Evolutionary conservation across 92 coral and sea anemone species (phyloP), one percentile per base, ranked within the genome.

Genomic region (Palythoa grandis): DNA sequence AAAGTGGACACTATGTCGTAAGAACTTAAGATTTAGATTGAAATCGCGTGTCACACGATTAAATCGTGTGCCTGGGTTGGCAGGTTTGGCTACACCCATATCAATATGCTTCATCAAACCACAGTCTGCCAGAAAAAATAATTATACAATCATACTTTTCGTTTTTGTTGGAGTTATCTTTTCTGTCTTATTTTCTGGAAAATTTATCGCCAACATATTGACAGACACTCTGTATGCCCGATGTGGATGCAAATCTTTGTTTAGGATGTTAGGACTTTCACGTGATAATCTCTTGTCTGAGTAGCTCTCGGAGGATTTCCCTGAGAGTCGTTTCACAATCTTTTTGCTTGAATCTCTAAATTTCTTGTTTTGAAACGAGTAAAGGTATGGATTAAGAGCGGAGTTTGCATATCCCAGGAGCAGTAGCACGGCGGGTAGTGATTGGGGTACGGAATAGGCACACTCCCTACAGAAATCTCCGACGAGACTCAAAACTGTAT

Each of bases 381-480:
- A 91, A 23, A 91, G 87, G 66, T 77, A 91, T 12, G 93, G 93
- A 48, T 87, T 91, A 1, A 91, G 88, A 72, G 93, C 91, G 74
- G 88, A 87, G 79, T 91, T 91, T 3, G 91, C 39, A 78, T 91
- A 91, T 6, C 93, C 93, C 1, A 91, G 91, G 52, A 91, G 43
- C 65, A 91, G 74, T 22, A 91, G 66, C 12, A 77, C 50, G 19
- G 83, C 67, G 52, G 54, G 83, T n/a, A 91, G 67, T 13, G 82
- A 82, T 6, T 20, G 83, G 5, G 93, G 83, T 15, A 85, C 74
- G 15, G 52, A 47, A 14, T 37, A 29, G 11, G 76, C 10, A 68
- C 93, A 91, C 6, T 76, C 39, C 8, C 13, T 12, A 40, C 93
- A 91, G 84, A 87, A 83, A 19, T 84, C 86, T 76, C 86, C 82